Percentiles rank a stretch among this genome's conserved stretches.
These are phyloP conservation scores for Phymanthus crucifer DNA, from an alignment of 92 coral and sea anemone genomes.

Conservation along the genomic window DNA sequence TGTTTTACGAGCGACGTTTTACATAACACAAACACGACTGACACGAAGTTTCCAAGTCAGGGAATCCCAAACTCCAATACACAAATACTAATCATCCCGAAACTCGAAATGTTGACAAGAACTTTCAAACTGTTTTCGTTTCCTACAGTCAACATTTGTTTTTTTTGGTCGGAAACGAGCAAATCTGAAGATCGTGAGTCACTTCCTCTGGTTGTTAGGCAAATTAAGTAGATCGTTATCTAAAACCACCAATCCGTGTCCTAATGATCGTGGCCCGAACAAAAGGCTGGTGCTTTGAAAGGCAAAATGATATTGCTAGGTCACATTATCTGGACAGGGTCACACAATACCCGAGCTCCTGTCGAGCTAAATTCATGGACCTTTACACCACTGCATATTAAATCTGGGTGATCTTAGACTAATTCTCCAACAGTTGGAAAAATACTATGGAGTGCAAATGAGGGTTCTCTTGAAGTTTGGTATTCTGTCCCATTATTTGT, in stretches of 20 bases:
- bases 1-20: not conserved
- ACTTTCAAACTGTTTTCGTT: not conserved
- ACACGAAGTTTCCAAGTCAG: not conserved
- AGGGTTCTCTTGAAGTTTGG: not conserved
- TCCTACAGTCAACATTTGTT: not conserved
- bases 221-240: constrained; percentile 9
- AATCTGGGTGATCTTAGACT: not conserved
- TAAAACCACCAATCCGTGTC: not conserved
- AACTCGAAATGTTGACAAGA: not conserved
- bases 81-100: not conserved
- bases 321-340: constrained; percentile 29
- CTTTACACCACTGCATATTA: not conserved
- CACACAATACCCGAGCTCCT: constrained; percentile 4
- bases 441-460: not conserved
- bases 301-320: constrained; percentile 30
- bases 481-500: not conserved
- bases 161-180: not conserved
- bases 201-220: constrained; percentile 20
- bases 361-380: not conserved
- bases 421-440: constrained; percentile 2
- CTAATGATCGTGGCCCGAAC: not conserved
- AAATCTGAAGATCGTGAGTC: constrained; percentile 23
- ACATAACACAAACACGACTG: constrained; percentile 7
- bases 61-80: not conserved
- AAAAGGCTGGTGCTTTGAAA: constrained; percentile 29